Base-by-base conservation (phyloP, 2,113 vertebrate genomes). In the Vidua macroura region DNA sequence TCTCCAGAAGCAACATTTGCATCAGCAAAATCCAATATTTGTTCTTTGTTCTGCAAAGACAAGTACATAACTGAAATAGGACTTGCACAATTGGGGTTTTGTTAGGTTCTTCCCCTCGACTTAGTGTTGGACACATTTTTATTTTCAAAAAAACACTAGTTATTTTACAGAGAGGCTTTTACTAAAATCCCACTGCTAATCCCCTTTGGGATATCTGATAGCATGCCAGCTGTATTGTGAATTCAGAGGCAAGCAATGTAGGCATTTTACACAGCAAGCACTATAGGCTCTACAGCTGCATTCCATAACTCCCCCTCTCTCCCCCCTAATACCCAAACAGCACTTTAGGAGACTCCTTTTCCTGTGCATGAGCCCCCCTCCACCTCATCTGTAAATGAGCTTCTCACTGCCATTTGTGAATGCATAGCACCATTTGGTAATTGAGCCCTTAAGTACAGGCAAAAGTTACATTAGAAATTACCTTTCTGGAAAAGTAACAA, bases 181-280 rank as follows among this genome's bases (percentile, higher is more conserved):
- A 81, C 68, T 86, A 51, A 93, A 94, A 72, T 72, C 64, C 39
- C 31, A 59, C 52, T 92, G 72, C 44, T 91, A 90, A 93, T 81
- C 51, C 58, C 30, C 56, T 90, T 78, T 15, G 33, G 76, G 94
- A 93, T 86, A 97, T 30, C 84, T 86, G 92, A 96, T 94, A 96
- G 56, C 44, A 41, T 60, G 70, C 87, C 92, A 96, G 90, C 76
- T 96, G 94, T 86, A 92, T 39, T 68, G 64, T 93, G 83, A 95
- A 48, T 73, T 94, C 93, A 94, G 79, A 83, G 46, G 44, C 48
- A 86, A 94, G 86, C 72, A 84, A 94, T 25, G 93, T 7, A 86
- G 53, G 33, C 84, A 84, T 87, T 91, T 83, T 37, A 83, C 74
- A 88, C 37, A 51, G 28, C 87, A 86, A 68, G 63, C 21, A 3